A percentile compares a stretch with the other conserved stretches of the same genome.
phyloP scores from a whole-genome alignment of 2,797 vertebrate genomes.

The Amniataba percoides region DNA sequence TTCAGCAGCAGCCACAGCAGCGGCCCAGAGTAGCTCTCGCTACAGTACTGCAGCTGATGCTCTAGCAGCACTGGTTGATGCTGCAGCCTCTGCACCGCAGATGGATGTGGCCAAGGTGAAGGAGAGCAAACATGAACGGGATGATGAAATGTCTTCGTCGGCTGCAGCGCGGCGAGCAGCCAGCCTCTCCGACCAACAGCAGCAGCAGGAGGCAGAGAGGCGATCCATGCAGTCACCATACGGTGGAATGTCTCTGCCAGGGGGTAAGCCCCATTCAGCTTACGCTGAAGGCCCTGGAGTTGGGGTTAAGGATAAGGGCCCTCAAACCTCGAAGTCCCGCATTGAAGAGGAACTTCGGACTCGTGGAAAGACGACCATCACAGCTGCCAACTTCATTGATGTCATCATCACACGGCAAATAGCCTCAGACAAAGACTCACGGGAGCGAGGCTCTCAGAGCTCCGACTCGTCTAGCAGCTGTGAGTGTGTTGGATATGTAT shows the following conservation, averaged over 20 bases:
- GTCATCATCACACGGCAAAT: constrained; percentile 99
- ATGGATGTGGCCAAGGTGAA: constrained; percentile 95
- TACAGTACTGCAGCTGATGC: constrained; percentile 96
- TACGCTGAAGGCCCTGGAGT: constrained; percentile 86
- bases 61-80: constrained; percentile 95
- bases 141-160: constrained; percentile 87
- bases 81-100: constrained; percentile 94
- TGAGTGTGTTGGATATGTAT: constrained; percentile 81
- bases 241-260: constrained; percentile 87
- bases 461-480: constrained; percentile 97
- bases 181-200: constrained; percentile 86
- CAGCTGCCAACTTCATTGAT: constrained; percentile 98
- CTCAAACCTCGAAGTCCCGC: constrained; percentile 92
- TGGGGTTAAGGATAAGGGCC: constrained; percentile 91
- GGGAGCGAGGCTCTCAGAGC: constrained; percentile 95
- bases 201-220: constrained; percentile 90
- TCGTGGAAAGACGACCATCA: constrained; percentile 97
- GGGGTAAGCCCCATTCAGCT: constrained; percentile 89
- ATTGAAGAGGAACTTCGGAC: constrained; percentile 98
- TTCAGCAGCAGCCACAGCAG: constrained; percentile 61
- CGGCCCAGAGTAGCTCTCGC: constrained; percentile 90
- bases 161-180: constrained; percentile 80
- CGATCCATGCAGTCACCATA: constrained; percentile 92
- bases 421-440: constrained; percentile 95
- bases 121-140: constrained; percentile 92